Conservation (phyloP, 2,888 invertebrate genomes). For the Epsilonema sp. region DNA sequence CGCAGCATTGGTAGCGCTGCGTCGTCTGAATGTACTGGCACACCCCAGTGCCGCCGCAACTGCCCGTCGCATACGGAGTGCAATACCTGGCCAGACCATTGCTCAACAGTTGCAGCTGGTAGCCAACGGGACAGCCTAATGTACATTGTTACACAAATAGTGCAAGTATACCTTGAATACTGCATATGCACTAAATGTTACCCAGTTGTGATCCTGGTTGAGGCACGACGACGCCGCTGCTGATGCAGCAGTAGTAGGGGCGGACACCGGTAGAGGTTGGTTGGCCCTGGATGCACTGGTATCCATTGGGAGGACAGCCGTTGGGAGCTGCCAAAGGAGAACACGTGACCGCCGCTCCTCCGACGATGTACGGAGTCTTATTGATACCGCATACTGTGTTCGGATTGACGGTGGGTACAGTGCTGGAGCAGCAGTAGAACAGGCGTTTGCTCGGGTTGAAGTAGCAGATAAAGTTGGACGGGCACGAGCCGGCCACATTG, state of each 20-base stretch:
- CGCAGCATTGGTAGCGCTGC: not conserved
- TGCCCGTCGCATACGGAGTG: not conserved
- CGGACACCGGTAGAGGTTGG: not conserved
- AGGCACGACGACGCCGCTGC: not conserved
- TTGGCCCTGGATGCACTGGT: not conserved
- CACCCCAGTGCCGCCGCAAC: not conserved
- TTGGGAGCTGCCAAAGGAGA: not conserved
- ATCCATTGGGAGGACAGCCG: not conserved
- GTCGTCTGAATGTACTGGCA: not conserved
- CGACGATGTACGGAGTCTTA: not conserved
- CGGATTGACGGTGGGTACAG: not conserved
- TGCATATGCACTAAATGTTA: too few species aligned
- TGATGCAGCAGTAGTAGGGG: not conserved
- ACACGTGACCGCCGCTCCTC: not conserved
- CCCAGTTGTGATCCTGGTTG: too few species aligned
- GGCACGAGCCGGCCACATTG: conserved; percentile 22
- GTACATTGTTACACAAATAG: not conserved
- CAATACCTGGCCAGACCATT: not conserved
- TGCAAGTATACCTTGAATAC: not conserved
- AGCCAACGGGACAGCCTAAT: not conserved
- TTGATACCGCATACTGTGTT: not conserved
- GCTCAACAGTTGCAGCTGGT: not conserved
- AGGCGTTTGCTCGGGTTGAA: conserved; percentile 17
- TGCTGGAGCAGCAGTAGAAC: conserved; percentile 20
- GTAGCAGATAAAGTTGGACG: conserved; percentile 20